Percentiles rank a stretch among this genome's conserved stretches.
phyloP scores from a whole-genome alignment of 2,888 invertebrate species.

The Lithosia quadra region DNA sequence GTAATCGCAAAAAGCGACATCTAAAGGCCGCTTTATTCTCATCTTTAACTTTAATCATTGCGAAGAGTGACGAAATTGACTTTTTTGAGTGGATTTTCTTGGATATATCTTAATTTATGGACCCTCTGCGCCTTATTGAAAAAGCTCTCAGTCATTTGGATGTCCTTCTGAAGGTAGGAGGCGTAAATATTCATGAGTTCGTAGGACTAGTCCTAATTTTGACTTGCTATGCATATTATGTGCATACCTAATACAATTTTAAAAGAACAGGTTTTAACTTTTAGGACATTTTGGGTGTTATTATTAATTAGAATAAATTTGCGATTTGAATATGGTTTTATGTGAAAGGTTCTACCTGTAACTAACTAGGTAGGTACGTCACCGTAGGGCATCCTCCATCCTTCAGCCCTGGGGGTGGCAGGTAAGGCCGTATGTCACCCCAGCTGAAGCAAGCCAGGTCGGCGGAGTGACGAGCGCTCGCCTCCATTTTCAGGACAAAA shows the following conservation, averaged over 20 bases:
- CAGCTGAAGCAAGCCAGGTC: too few relatives aligned
- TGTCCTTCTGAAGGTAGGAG: constrained; percentile 41
- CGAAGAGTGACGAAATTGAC: constrained; percentile 63
- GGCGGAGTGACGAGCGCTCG: too few relatives aligned
- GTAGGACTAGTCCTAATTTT: constrained; percentile 41
- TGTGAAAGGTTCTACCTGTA: neutral
- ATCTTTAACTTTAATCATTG: constrained; percentile 57
- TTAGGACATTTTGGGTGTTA: neutral
- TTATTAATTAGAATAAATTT: neutral
- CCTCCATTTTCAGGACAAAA: too few relatives aligned
- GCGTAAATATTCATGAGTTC: constrained; percentile 27
- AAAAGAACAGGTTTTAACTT: constrained; percentile 11
- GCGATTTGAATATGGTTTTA: neutral
- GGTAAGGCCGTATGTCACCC: too few relatives aligned
- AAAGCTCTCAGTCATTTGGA: constrained; percentile 53
- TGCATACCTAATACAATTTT: constrained; percentile 15
- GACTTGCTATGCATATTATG: constrained; percentile 33
- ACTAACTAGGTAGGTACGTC: too few relatives aligned
- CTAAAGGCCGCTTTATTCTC: constrained; percentile 8
- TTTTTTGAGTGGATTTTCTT: constrained; percentile 60
- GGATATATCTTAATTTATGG: constrained; percentile 70
- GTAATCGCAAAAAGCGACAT: neutral
- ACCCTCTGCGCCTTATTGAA: constrained; percentile 71
- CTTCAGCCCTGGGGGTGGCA: too few relatives aligned
- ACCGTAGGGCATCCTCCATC: too few relatives aligned